Base-by-base conservation (phyloP, 1,140 invertebrate genomes). In the Musca vetustissima region DNA sequence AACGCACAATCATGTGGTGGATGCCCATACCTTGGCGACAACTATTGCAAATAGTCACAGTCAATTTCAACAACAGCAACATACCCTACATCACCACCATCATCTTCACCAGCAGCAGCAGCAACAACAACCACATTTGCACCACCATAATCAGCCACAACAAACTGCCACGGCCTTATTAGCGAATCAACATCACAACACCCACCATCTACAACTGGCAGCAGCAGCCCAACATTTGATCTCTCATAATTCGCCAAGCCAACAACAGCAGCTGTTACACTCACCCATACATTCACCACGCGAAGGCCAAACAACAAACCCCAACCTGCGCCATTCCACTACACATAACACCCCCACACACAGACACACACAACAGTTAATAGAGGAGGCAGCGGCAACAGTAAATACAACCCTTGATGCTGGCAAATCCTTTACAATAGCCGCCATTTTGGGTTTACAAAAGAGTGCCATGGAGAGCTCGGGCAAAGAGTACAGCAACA, bases 361-460 rank as follows among this genome's bases (percentile, higher is more conserved):
- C 71, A 68, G 48, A 28, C 77, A 79, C 55, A 72, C 67, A 19
- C 71, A 79, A 70, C 71, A 75, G 64, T 64, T 69, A 64, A 76
- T 72, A 74, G 73, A 76, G 75, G 77, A 76, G 71, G 76, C 79
- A 72, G 77, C 78, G 70, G 76, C 75, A 70, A 73, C 79, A 69
- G 75, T 76, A 72, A 76, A 77, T 76, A 79, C 80, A 73, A 76
- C 80, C 72, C 76, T 82, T 70, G 80, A 82, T 69, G 77, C 79
- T 69, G 81, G 83, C 25, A 90, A 91, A 75, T 90, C 91, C 1
- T 93, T 93, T 75, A 93, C 91, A 19, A 93, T 93, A 73, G 92
- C 92, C 70, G 90, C 91, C 17, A 93, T 93, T 74, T 84, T 93
- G n/a, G 91, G 91, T 8, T 82, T 91, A 61, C 82, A 84, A 53